Conservation (phyloP, 2,888 invertebrate species). For the Cephus sareptanus region DNA sequence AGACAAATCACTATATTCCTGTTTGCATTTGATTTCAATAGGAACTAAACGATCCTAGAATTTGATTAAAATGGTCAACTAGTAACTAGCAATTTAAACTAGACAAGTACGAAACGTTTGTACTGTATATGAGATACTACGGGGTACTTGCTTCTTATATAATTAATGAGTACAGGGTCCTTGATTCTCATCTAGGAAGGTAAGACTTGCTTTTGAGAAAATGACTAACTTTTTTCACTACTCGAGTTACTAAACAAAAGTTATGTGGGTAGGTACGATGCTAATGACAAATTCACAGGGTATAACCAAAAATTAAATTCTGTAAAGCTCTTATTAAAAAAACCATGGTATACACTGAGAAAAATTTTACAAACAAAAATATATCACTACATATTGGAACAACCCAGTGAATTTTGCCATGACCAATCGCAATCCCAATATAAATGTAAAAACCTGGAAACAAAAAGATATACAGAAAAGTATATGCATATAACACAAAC, state of each 20-base stretch:
- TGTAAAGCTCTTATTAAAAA: neutral
- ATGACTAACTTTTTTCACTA: neutral
- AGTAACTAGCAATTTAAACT: neutral
- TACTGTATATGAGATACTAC: neutral
- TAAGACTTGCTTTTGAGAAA: neutral
- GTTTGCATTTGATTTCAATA: neutral
- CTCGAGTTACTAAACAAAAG: neutral
- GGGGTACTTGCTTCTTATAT: neutral
- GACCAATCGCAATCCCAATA: neutral
- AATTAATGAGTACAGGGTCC: neutral
- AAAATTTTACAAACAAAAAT: neutral
- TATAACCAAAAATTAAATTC: neutral
- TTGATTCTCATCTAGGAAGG: neutral
- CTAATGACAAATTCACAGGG: neutral
- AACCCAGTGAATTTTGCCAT: neutral
- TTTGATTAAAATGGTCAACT: neutral
- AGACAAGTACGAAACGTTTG: neutral
- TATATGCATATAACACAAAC: conserved; percentile 30
- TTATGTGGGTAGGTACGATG: neutral
- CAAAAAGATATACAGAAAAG: conserved; percentile 12
- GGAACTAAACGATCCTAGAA: neutral
- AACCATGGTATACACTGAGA: neutral
- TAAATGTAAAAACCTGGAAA: conserved; percentile 16
- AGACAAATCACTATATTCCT: neutral
- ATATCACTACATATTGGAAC: neutral